These are phyloP conservation scores for Thyatira batis DNA, from an alignment of 2,888 invertebrate species.

Conservation along the genomic window DNA sequence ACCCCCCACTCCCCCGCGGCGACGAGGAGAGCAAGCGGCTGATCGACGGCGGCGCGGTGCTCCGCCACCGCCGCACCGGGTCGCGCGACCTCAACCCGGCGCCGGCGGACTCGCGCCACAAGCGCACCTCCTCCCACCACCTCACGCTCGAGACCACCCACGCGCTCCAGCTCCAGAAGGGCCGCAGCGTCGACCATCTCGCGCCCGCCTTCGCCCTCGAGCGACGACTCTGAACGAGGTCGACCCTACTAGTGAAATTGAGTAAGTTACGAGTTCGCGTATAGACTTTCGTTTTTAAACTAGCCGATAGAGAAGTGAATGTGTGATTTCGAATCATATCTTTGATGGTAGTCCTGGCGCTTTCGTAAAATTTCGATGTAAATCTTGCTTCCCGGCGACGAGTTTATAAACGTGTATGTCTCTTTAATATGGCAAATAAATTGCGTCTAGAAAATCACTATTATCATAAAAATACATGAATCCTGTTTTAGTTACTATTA, in stretches of 20 bases:
- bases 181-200: conserved; percentile 72
- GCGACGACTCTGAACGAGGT: conserved; percentile 48
- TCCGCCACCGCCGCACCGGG: conserved; percentile 84
- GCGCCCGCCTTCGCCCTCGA: conserved; percentile 45
- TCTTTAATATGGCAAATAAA: too few species aligned
- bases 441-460: too few species aligned
- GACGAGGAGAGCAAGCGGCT: conserved; percentile 77
- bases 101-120: conserved; percentile 55
- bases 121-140: conserved; percentile 77
- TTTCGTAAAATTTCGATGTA: conserved; percentile 37
- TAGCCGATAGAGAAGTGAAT: conserved; percentile 42
- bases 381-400: not conserved
- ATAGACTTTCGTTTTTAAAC: conserved; percentile 33
- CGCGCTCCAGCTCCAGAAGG: conserved; percentile 62
- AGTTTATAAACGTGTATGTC: too few species aligned
- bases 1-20: conserved; percentile 53
- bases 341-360: conserved; percentile 58
- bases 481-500: too few species aligned
- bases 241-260: conserved; percentile 42
- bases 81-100: conserved; percentile 77
- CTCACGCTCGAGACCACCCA: conserved; percentile 73
- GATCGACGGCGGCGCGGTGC: conserved; percentile 64
- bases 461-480: too few species aligned
- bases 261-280: conserved; percentile 32
- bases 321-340: conserved; percentile 78